Base-by-base conservation (phyloP, 2,797 vertebrate species). In the Pangasius macronema region DNA sequence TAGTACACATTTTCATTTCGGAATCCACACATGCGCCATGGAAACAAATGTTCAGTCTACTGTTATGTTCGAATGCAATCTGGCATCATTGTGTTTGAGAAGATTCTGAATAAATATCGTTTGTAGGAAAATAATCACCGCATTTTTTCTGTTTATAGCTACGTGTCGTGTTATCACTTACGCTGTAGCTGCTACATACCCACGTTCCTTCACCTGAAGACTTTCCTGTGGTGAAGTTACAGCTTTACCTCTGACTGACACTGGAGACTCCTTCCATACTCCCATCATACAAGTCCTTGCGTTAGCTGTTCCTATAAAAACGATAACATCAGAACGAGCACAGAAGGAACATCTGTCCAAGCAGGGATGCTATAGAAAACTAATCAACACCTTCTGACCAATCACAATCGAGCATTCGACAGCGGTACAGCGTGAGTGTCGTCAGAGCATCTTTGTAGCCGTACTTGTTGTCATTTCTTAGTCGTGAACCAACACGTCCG, bases 1-100 rank as follows among this genome's bases (percentile, higher is more conserved):
- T 51, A 83, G 61, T 83, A 49, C 81, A 67, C 63, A 11, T 65
- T 82, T 65, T 76, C 70, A 85, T 76, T 73, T 76, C 11, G 83
- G 68, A 30, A 73, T n/a, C 67, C 68, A 20, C 33, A 18, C 68
- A 5, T 13, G 14, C 46, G 10, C 39, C 84, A 63, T 85, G 84
- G 83, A 83, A 83, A 83, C 81, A 0, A n/a, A 36, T 13, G 79
- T 33, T 30, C 33, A 1, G 57, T 14, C 79, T 63, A n/a, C 63
- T n/a, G 79, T 63, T 33, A 36, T 42, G 79, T 39, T n/a, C 20
- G 6, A 3, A 81, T 3, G 79, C 77, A 27, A 11, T 39, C 27
- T 27, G 33, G 53, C 3, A 18, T 8, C n/a, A 1, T 33, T 9
- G n/a, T 4, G 46, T 33, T 53, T 18, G 46, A 30, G 14, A 49